A percentile compares a stretch with the other conserved stretches of the same genome.
phyloP scores from a whole-genome alignment of 2,888 invertebrate genomes.

The Eupithecia subfuscata region DNA sequence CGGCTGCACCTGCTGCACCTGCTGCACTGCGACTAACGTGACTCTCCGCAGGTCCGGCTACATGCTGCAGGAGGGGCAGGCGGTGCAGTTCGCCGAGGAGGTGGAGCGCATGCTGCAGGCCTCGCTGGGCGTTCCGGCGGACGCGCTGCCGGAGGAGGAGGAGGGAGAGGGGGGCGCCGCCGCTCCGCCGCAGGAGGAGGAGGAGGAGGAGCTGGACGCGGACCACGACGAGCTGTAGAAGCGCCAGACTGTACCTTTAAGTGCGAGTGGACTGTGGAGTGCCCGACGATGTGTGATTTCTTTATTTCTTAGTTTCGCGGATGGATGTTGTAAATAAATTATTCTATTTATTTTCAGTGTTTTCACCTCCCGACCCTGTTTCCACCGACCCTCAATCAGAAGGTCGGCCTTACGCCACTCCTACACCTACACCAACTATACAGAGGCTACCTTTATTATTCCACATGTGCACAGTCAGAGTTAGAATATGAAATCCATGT shows the following conservation, averaged over 20 bases:
- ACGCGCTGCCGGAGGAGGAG: conserved; percentile 80
- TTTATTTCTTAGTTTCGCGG: conserved; percentile 9
- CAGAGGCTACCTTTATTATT: too few relatives aligned
- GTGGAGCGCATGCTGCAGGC: conserved; percentile 95
- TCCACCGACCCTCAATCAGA: too few relatives aligned
- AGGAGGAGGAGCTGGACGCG: conserved; percentile 40
- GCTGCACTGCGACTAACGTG: too few relatives aligned
- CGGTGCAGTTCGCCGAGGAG: conserved; percentile 92
- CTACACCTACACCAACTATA: too few relatives aligned
- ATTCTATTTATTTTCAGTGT: conserved; percentile 19
- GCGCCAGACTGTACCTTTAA: background rate
- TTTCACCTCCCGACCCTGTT: too few relatives aligned
- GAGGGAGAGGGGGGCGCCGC: conserved; percentile 89
- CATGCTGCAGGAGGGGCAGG: conserved; percentile 87
- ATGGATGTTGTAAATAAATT: conserved; percentile 32
- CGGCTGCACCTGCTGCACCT: too few relatives aligned
- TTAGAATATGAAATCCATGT: too few relatives aligned
- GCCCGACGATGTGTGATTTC: conserved; percentile 26
- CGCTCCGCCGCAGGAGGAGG: conserved; percentile 52
- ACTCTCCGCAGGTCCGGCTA: conserved; percentile 88
- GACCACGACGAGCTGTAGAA: conserved; percentile 68
- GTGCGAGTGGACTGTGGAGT: conserved; percentile 9
- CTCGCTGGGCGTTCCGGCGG: conserved; percentile 89
- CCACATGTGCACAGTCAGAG: too few relatives aligned
- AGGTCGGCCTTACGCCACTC: too few relatives aligned